Percentiles rank a stretch among this genome's conserved stretches.
phyloP scores from a whole-genome alignment of 1,140 invertebrate genomes.

The Mizuhopecten yessoensis region DNA sequence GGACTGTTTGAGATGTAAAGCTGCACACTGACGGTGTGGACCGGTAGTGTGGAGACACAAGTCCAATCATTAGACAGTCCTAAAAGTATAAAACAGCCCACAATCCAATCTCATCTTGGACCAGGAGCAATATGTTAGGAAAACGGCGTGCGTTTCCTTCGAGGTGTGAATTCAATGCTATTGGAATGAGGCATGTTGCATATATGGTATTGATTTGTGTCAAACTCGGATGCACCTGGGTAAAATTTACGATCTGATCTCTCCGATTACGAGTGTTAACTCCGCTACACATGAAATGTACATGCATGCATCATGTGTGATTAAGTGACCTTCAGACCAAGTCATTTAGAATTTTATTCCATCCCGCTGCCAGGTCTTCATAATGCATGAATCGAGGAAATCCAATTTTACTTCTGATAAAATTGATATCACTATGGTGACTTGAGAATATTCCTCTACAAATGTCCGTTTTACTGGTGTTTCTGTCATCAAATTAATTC shows the following conservation, averaged over 20 bases:
- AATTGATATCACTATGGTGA: background rate
- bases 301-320: conserved; percentile 32
- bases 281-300: conserved; percentile 33
- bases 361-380: background rate
- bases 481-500: background rate
- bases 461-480: background rate
- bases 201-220: conserved; percentile 35
- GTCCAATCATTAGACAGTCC: conserved; percentile 22
- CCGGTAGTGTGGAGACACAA: background rate
- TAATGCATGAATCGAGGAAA: background rate
- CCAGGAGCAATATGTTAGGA: conserved; percentile 37
- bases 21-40: background rate
- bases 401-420: conserved; percentile 9
- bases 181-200: background rate
- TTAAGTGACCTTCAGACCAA: conserved; percentile 32
- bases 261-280: conserved; percentile 31
- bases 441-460: background rate
- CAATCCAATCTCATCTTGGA: conserved; percentile 9
- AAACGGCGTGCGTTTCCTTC: background rate
- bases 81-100: conserved; percentile 4
- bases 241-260: conserved; percentile 35
- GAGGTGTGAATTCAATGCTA: conserved; percentile 32
- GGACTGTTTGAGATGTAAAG: background rate
- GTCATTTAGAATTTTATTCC: background rate
- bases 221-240: background rate